Conservation (phyloP, 2,113 vertebrate genomes). For the Phylloscopus whistleri region DNA sequence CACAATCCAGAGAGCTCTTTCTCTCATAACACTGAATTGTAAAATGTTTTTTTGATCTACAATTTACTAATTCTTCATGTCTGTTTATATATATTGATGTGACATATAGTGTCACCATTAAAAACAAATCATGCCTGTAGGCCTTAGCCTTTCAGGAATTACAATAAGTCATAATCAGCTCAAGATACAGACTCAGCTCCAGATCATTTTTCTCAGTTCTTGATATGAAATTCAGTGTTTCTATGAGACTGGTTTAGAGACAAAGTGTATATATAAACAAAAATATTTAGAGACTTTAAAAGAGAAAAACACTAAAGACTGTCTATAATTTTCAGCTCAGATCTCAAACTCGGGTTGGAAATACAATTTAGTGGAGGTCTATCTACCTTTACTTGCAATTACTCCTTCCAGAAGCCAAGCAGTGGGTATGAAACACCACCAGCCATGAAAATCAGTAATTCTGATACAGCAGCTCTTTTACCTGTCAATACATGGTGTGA, state of each 20-base stretch:
- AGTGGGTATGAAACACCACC: not conserved
- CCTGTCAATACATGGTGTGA: not conserved
- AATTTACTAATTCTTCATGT: not conserved
- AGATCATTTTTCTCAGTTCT: not conserved
- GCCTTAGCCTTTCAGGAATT: not conserved
- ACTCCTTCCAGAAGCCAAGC: not conserved
- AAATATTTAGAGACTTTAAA: not conserved
- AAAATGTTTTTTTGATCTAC: not conserved
- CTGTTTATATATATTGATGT: not conserved
- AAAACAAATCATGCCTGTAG: not conserved
- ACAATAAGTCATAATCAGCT: not conserved
- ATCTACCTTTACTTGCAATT: not conserved
- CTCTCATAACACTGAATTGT: not conserved
- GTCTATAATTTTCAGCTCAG: not conserved
- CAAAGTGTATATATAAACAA: not conserved
- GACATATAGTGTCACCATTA: not conserved
- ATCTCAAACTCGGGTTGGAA: not conserved
- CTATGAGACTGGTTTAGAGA: not conserved
- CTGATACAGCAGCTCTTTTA: not conserved
- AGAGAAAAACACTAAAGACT: not conserved
- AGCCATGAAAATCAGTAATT: not conserved
- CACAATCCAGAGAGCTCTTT: not conserved
- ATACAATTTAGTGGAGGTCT: not conserved
- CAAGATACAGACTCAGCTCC: not conserved
- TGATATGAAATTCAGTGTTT: not conserved